Conservation (phyloP, 2,888 invertebrate genomes). For the Tenthredo scrophulariae region DNA sequence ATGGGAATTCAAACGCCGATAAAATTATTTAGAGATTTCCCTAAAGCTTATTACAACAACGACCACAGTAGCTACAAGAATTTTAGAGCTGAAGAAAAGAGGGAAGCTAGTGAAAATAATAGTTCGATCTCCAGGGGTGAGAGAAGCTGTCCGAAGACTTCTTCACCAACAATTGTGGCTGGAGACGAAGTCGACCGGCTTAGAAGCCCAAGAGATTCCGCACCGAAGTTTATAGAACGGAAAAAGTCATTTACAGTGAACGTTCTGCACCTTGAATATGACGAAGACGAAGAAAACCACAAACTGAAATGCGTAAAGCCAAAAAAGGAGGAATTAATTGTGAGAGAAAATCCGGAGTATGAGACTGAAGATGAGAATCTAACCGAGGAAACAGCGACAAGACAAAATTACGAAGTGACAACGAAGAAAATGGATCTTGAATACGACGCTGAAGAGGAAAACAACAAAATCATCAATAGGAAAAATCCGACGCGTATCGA, state of each 20-base stretch:
- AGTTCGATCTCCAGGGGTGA: not conserved
- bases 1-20: not conserved
- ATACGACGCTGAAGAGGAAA: slow-evolving; percentile 41
- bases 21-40: not conserved
- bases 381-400: not conserved
- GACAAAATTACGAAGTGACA: not conserved
- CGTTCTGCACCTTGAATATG: slow-evolving; percentile 61
- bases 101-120: not conserved
- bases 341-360: slow-evolving; percentile 50
- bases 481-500: not conserved
- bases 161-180: not conserved
- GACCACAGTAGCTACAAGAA: not conserved
- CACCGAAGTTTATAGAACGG: not conserved
- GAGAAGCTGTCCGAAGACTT: not conserved
- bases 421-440: not conserved
- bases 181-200: too few relatives aligned
- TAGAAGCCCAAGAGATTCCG: not conserved
- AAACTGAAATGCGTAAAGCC: slow-evolving; percentile 55
- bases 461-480: slow-evolving; percentile 9
- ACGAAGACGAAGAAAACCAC: slow-evolving; percentile 60
- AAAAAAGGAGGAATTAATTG: slow-evolving; percentile 54
- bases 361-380: not conserved
- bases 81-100: not conserved
- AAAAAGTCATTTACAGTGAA: slow-evolving; percentile 62
- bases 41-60: not conserved